Conservation (phyloP, 2,888 invertebrate species). For the Eupelmus urozonus region DNA sequence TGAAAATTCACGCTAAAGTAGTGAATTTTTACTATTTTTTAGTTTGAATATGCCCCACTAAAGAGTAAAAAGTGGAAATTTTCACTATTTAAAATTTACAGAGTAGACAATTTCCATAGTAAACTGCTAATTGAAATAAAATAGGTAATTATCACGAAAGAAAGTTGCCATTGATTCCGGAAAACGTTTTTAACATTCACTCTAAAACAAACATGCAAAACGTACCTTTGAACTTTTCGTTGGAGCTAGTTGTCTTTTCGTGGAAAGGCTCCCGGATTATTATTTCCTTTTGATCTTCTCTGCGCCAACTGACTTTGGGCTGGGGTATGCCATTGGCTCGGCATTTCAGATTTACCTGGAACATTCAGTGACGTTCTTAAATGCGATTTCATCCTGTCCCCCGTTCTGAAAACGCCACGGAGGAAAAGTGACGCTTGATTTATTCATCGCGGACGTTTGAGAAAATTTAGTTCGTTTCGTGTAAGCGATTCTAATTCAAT, state of each 20-base stretch:
- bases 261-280: conserved; percentile 83
- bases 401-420: background rate
- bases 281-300: conserved; percentile 90
- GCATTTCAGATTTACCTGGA: conserved; percentile 78
- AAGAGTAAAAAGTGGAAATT: no score
- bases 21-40: no score
- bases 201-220: no score
- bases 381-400: conserved; percentile 1
- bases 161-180: background rate
- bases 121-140: conserved; percentile 5
- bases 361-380: conserved; percentile 22
- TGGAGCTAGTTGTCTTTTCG: conserved; percentile 64
- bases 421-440: background rate
- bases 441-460: conserved; percentile 18
- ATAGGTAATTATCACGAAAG: no score
- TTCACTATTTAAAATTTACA: no score
- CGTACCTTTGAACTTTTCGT: conserved; percentile 70
- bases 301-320: conserved; percentile 89
- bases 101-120: no score
- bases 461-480: background rate
- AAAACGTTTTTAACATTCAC: conserved; percentile 13
- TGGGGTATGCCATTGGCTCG: conserved; percentile 88
- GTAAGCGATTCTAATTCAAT: no score
- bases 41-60: no score
- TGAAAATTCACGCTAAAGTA: no score